phyloP scores from a whole-genome alignment of 2,113 vertebrate genomes.

The Toxostoma redivivum region DNA sequence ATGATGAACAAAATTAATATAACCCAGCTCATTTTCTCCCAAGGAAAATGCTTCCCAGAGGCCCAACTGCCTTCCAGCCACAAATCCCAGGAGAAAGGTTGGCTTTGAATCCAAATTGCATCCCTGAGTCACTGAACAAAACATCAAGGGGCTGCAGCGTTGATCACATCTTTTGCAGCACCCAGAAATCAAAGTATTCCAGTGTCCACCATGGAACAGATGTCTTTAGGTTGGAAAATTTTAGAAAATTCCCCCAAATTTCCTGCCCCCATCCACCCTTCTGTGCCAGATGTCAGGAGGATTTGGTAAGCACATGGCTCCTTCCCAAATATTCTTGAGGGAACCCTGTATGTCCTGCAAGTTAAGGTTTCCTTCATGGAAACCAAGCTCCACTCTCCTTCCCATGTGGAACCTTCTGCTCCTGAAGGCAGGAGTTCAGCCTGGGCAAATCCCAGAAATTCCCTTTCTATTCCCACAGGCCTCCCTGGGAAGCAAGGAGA shows the following conservation, averaged over 20 bases:
- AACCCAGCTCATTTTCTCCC: background rate
- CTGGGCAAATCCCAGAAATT: background rate
- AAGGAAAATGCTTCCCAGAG: background rate
- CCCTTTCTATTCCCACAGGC: background rate
- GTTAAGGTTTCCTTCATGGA: background rate
- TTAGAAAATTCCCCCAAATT: background rate
- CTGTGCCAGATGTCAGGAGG: background rate
- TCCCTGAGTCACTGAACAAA: background rate
- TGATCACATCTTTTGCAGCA: background rate
- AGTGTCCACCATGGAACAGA: fast-evolving
- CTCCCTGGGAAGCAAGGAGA: background rate
- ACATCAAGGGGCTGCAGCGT: background rate
- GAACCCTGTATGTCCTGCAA: background rate
- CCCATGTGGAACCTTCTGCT: background rate
- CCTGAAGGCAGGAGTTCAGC: background rate
- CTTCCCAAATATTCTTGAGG: background rate
- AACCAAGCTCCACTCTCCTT: background rate
- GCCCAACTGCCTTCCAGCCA: background rate
- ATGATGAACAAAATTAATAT: fast-evolving
- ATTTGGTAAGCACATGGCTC: background rate
- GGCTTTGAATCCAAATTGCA: background rate
- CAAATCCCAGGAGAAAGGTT: background rate
- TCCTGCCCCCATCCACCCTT: background rate
- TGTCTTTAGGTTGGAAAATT: background rate
- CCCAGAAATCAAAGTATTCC: background rate